Evolutionary conservation across 2,113 vertebrate genomes (phyloP).

Genomic region (Hipposideros armiger): DNA sequence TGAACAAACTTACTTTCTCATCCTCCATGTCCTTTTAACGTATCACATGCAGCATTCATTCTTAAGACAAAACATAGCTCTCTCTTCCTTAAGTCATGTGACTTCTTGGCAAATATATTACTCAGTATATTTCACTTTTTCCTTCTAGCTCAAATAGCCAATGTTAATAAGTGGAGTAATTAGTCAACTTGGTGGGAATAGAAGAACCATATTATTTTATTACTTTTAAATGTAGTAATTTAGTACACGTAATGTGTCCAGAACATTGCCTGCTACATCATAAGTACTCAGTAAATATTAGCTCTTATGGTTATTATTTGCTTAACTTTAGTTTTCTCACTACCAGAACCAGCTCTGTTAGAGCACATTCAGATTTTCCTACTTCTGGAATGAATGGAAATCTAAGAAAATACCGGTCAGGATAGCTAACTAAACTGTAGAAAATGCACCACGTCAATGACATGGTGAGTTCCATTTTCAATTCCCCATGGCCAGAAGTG

Average conservation of each 20-base stretch:
- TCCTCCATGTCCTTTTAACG: not conserved
- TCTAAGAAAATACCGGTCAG: not conserved
- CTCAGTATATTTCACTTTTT: not conserved
- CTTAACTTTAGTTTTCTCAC: not conserved
- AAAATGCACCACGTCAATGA: not conserved
- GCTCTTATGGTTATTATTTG: not conserved
- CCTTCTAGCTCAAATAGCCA: not conserved
- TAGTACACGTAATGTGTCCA: not conserved
- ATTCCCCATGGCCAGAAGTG: not conserved
- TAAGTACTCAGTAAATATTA: not conserved
- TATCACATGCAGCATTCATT: not conserved
- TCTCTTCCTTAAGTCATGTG: not conserved
- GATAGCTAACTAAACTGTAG: not conserved
- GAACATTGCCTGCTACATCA: not conserved
- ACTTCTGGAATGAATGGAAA: not conserved
- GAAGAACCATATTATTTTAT: not conserved
- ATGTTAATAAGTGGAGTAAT: not conserved
- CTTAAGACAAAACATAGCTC: not conserved
- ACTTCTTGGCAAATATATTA: not conserved
- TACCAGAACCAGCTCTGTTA: not conserved
- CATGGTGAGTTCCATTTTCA: not conserved
- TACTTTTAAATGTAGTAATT: not conserved
- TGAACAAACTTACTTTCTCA: not conserved
- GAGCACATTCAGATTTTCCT: not conserved
- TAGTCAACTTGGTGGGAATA: not conserved